Conservation (phyloP, 2,797 vertebrate species). For the Trachops cirrhosus region DNA sequence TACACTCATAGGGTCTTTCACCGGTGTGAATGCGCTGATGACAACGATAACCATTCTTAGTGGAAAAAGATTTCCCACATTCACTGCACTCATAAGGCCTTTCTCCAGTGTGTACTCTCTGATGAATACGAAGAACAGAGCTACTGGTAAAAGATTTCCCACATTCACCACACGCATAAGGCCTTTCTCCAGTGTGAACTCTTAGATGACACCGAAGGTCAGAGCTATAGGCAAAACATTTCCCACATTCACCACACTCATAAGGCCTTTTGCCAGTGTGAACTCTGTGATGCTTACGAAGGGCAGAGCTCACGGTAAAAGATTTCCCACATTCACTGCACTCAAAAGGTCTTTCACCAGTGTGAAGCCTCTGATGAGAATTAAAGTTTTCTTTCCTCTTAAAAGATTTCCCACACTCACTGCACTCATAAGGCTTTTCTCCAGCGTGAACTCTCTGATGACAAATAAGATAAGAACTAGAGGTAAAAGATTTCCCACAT, state of each 20-base stretch:
- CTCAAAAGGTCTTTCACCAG: too few species aligned
- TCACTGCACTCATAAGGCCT: conserved; percentile 42
- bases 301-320: neutral
- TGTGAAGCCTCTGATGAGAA: too few species aligned
- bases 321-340: too few species aligned
- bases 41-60: too few species aligned
- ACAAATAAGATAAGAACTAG: conserved; percentile 55
- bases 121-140: neutral
- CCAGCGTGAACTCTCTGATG: conserved; percentile 28
- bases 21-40: too few species aligned
- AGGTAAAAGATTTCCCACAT: conserved; percentile 53
- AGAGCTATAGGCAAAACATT: conserved; percentile 3
- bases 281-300: conserved; percentile 56
- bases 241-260: conserved; percentile 29
- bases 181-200: neutral
- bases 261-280: conserved; percentile 53
- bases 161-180: neutral
- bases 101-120: neutral
- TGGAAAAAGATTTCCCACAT: neutral
- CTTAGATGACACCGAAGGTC: neutral
- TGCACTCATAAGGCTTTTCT: conserved; percentile 26
- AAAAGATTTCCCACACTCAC: conserved; percentile 56
- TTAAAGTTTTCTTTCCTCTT: conserved; percentile 28
- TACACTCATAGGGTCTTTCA: neutral
- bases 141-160: neutral